Evolutionary conservation across 2,113 vertebrate species (phyloP), one percentile per base, ranked within the genome.

Genomic region (Otocyon megalotis): DNA sequence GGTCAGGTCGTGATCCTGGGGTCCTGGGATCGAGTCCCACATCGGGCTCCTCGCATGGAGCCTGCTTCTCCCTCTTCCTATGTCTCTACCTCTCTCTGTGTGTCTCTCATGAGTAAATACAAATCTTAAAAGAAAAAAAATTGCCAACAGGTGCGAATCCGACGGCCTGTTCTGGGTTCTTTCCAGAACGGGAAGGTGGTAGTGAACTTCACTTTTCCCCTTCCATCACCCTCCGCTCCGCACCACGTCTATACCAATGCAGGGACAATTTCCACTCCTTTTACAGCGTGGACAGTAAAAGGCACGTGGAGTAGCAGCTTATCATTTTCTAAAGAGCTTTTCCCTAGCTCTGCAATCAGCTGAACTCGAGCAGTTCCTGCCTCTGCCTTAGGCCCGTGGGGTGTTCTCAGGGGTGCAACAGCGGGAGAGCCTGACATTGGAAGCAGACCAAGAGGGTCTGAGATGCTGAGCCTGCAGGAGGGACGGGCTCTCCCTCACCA

Each of bases 231-330:
- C 15, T 98, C 97, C 93, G 97, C 94, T 87, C 87, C 79, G 26
- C 30, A 54, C 74, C 67, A 4, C 26, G 77, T 77, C 93, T 90
- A 97, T 96, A 86, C 89, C 88, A 62, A 93, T 0, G 76, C 93
- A 85, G 35, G 10, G 93, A 83, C 82, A 63, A 12, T 98, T 98
- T 98, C 97, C 89, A 58, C 96, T 98, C 6, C 1, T 96, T 97
- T 98, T 98, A 98, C 97, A 99, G 98, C 94, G 98, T 56, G 96
- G 96, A 67, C 48, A 92, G 85, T 95, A 87, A 93, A 97, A 97
- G 60, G 97, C 87, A 56, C 48, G 82, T 92, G 80, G 97, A n/a
- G 83, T 89, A 94, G 79, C 82, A 54, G 77, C 69, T 71, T 81
- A 60, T 97, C 95, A 88, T 60, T 35, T 79, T 35, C 8, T 9